Evolutionary conservation across 2,113 vertebrate species (phyloP).

Genomic region (Neodontobutis hainanensis): DNA sequence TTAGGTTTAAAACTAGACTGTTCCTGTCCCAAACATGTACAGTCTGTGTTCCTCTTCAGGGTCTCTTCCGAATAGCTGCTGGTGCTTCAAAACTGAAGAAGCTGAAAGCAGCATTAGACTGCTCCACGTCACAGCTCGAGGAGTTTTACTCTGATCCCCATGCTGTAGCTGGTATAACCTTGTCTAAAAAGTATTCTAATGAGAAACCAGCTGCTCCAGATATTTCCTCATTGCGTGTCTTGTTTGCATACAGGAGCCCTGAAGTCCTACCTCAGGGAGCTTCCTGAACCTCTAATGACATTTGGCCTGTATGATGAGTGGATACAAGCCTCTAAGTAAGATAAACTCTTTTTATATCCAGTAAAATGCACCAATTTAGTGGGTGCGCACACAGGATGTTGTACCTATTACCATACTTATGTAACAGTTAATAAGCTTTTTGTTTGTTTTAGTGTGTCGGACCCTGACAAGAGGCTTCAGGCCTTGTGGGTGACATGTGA

Average conservation of each 20-base stretch:
- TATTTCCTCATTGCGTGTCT: slow-evolving; percentile 22
- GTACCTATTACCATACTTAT: background rate
- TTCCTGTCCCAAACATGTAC: slow-evolving; percentile 4
- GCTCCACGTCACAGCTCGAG: slow-evolving; percentile 95
- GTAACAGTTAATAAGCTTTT: slow-evolving; percentile 9
- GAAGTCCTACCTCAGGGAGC: slow-evolving; percentile 95
- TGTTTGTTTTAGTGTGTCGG: slow-evolving; percentile 83
- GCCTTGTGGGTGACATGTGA: slow-evolving; percentile 93
- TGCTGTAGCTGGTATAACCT: slow-evolving; percentile 90
- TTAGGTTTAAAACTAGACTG: slow-evolving; percentile 39
- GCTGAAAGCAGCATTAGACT: slow-evolving; percentile 96
- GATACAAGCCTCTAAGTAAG: slow-evolving; percentile 91
- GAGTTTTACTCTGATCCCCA: slow-evolving; percentile 98
- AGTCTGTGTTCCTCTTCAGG: slow-evolving; percentile 72
- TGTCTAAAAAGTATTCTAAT: slow-evolving; percentile 10
- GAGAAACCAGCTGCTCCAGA: slow-evolving; percentile 15
- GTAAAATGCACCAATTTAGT: slow-evolving; percentile 6
- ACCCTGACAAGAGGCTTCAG: slow-evolving; percentile 94
- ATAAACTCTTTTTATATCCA: slow-evolving; percentile 16
- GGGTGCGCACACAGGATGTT: slow-evolving; percentile 11
- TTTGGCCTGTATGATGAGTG: slow-evolving; percentile 93
- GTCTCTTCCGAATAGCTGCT: slow-evolving; percentile 95
- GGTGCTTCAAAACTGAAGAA: slow-evolving; percentile 98
- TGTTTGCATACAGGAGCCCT: slow-evolving; percentile 84
- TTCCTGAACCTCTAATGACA: slow-evolving; percentile 96